Evolutionary conservation across 2,113 vertebrate species (phyloP), one percentile per base, ranked within the genome.

Genomic region (Columba janthina): DNA sequence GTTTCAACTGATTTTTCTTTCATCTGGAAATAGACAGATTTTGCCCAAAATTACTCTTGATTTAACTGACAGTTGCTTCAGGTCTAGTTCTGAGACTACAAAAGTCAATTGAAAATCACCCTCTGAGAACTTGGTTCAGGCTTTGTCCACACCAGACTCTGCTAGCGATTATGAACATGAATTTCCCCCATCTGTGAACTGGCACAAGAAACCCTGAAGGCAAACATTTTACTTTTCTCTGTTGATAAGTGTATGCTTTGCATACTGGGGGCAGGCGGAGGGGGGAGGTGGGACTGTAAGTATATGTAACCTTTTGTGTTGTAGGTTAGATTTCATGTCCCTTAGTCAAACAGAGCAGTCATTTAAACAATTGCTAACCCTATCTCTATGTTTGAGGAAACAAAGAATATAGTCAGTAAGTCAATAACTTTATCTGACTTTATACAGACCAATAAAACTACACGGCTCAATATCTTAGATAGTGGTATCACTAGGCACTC

Each of bases 401-500:
- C 19, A 74, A 89, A 51, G 10, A 42, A 1, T 69, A 14, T 5
- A 40, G 44, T 15, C 50, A 51, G 6, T 62, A 76, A 83, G 2
- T 85, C 34, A 88, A 28, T 57, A 88, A 70, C 18, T 73, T 91
- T 65, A 89, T 79, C 66, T 84, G 51, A 74, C 24, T 79, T 88
- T 36, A 51, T 70, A 58, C 0, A 0, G 54, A 82, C 54, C 34
- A 90, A 20, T 89, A 88, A 54, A 85, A 88, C 36, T 53, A 67
- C 24, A 53, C 0, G 1, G 29, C 42, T 89, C 24, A 36, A 7
- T 71, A 11, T 61, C 48, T 69, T 73, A 73, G 50, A 19, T 5
- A 64, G 26, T 32, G 21, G 7, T 84, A 31, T 66, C 25, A 53
- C 77, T 78, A 86, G 65, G 36, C 11, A 53, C 5, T 25, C 8